Base-by-base conservation (phyloP, 2,888 invertebrate species). In the Lydus trimaculatus region DNA sequence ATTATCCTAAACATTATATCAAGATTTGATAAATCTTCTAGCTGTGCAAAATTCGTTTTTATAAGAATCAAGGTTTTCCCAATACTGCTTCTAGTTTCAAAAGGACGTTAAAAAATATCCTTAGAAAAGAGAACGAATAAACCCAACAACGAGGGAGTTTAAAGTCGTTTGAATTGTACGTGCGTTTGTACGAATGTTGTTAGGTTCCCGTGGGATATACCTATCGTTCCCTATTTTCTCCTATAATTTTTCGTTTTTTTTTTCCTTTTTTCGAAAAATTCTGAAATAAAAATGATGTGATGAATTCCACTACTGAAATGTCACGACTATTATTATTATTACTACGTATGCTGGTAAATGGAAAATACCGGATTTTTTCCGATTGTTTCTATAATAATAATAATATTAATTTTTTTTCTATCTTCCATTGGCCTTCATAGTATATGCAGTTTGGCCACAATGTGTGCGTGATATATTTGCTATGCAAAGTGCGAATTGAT, bases 391-490 rank as follows among this genome's bases (percentile, higher is more conserved):
- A 60, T 15, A 25, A 25, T 58, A 17, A 17, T 43, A 33, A 20
- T 20, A 13, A 56, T 56, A 25, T 5, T 31, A 25, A n/a, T 58
- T 58, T 33, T 60, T 31, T 17, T 71, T 61, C 63, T 75, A 79
- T 78, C 79, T 79, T 80, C 78, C 79, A 76, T 75, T 56, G 56
- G 48, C 48, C 48, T 48, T 48, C 48, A 48, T 48, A 48, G 48
- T 48, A 48, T 48, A 76, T 78, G 78, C 79, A 79, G 76, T 75
- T 72, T 78, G 75, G 76, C 76, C 69, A 48, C 48, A 76, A 77
- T 76, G 71, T 72, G 80, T 78, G 81, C 82, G 82, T 81, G 81
- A 80, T 72, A 69, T 80, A 75, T 73, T 84, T 84, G 80, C 75
- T 80, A 84, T 84, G 80, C 84, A 80, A 73, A 77, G 77, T 80